A percentile compares a stretch with the other conserved stretches of the same genome.
phyloP scores from a whole-genome alignment of 2,888 invertebrate species.

The Noctua comes region DNA sequence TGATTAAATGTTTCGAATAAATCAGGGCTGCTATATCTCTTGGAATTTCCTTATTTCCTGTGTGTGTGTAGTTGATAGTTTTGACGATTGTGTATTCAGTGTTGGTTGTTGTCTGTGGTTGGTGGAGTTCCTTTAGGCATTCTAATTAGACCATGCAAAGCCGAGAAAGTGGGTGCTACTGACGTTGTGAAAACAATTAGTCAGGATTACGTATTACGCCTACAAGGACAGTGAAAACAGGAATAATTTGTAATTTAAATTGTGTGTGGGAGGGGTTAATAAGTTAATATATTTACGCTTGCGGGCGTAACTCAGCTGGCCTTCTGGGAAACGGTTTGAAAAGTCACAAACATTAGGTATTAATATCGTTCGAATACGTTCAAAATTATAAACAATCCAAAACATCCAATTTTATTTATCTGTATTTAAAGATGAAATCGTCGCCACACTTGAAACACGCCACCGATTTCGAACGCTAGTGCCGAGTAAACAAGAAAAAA shows the following conservation, averaged over 20 bases:
- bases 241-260: slow-evolving; percentile 17
- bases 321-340: not conserved
- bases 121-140: not conserved
- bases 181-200: slow-evolving; percentile 9
- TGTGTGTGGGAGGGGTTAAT: not conserved
- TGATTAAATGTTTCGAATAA: slow-evolving; percentile 74
- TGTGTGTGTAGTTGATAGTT: slow-evolving; percentile 49
- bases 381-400: no score
- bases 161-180: slow-evolving; percentile 4
- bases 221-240: slow-evolving; percentile 1
- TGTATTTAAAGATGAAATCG: not conserved
- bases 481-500: not conserved
- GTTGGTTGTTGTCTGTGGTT: slow-evolving; percentile 13
- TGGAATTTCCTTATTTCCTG: slow-evolving; percentile 33
- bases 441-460: not conserved
- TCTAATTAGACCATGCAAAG: slow-evolving; percentile 14
- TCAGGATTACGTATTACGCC: not conserved
- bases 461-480: not conserved
- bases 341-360: not conserved
- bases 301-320: not conserved
- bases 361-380: not conserved
- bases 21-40: slow-evolving; percentile 54
- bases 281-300: not conserved
- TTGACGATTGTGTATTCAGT: slow-evolving; percentile 37
- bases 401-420: no score